phyloP scores from a whole-genome alignment of 2,113 vertebrate species.

The Aythya baeri region DNA sequence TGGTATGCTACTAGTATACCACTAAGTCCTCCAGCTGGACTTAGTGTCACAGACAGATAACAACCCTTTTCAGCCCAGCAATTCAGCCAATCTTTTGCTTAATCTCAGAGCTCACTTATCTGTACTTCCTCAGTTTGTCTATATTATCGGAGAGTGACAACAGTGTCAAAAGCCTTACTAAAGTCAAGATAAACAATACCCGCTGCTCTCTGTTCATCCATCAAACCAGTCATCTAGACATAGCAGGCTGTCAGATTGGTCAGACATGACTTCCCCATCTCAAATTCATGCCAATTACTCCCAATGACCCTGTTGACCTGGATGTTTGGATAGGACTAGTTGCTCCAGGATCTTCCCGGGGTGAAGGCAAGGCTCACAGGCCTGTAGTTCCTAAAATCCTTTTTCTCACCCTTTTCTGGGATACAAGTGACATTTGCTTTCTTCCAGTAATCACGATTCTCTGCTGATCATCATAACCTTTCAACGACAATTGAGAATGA shows the following conservation, averaged over 20 bases:
- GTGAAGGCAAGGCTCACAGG: background rate
- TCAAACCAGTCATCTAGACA: background rate
- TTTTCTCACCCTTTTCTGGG: background rate
- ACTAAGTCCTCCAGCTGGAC: background rate
- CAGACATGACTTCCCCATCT: background rate
- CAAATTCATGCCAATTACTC: background rate
- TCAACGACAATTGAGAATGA: background rate
- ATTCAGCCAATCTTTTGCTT: background rate
- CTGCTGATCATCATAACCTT: background rate
- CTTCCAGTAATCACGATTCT: background rate
- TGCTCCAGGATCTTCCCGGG: background rate
- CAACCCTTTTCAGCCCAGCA: background rate
- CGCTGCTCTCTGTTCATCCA: background rate
- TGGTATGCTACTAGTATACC: background rate
- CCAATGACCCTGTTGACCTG: background rate
- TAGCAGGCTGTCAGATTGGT: background rate
- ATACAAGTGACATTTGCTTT: background rate
- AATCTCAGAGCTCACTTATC: background rate
- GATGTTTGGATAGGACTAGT: background rate
- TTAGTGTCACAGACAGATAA: background rate
- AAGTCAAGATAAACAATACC: background rate
- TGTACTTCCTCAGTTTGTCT: background rate
- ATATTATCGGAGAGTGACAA: background rate
- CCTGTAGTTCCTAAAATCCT: background rate
- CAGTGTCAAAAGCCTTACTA: background rate